Evolutionary conservation across 2,888 invertebrate genomes (phyloP), one percentile per base, ranked within the genome.

Genomic region (Malachius bipustulatus): DNA sequence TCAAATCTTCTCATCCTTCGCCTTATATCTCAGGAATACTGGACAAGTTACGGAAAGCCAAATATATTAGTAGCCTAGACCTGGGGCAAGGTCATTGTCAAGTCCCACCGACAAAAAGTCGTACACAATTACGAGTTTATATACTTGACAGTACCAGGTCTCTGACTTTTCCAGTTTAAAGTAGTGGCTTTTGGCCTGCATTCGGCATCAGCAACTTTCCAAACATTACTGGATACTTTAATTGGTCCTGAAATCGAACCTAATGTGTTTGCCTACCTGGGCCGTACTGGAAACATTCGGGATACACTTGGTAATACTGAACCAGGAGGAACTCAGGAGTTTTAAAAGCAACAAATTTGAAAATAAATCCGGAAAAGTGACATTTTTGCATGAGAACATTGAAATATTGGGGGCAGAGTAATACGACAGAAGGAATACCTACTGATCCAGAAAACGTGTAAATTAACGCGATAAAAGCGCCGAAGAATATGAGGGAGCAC

Each of bases 61-160:
- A 34, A 8, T 47, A 43, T 16, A 35, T 49, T 14, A 43, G 41
- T 9, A 50, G 43, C 6, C 14, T 47, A 1, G 44, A 47, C 33
- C 32, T 48, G 14, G 47, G 44, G 11, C 40, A 45, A 4, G 52
- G 49, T 0, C 53, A 51, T 37, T 51, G 47, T 44, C 52, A 54
- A 40, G 37, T 50, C 2, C 32, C 37, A 1, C 32, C 48, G 12
- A 30, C 24, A 2, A 9, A 36, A 14, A 32, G 36, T 4, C 45
- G 47, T 15, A 30, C 32, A 28, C 38, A 38, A 2, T n/a, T n/a
- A n/a, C n/a, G n/a, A n/a, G n/a, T 37, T 47, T 2, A 48, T 49
- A 4, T 48, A 50, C 2, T 51, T 50, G 33, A 45, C 47, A 3
- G 45, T 48, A 3, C 45, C 50, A 2, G 47, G 47, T 12, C 28